phyloP scores from a whole-genome alignment of 1,140 invertebrate genomes.

The Trinorchestia longiramus region DNA sequence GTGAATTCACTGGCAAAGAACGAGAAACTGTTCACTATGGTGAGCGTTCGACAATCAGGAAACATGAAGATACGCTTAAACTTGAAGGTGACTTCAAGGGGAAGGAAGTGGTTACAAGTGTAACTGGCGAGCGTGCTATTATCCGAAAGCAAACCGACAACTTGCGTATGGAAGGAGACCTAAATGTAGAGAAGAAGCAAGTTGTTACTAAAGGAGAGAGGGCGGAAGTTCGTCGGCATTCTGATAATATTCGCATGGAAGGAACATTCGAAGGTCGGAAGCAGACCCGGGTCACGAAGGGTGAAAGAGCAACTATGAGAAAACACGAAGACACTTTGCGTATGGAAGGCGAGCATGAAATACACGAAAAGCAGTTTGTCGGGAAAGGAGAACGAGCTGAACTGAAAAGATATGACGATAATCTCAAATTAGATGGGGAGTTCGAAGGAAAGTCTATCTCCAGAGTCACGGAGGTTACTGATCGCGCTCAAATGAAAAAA shows the following conservation, averaged over 20 bases:
- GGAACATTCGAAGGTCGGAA: conserved; percentile 73
- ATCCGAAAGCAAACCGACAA: conserved; percentile 72
- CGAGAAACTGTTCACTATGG: conserved; percentile 64
- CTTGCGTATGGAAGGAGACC: conserved; percentile 75
- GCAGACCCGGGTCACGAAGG: conserved; percentile 66
- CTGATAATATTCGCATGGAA: conserved; percentile 73
- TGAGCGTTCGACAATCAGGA: conserved; percentile 62
- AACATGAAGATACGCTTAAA: conserved; percentile 66
- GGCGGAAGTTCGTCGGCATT: conserved; percentile 63
- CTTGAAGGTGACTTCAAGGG: conserved; percentile 70
- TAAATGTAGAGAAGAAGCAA: conserved; percentile 69
- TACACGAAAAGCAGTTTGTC: conserved; percentile 56
- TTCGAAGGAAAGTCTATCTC: conserved; percentile 62
- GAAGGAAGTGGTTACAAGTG: conserved; percentile 70
- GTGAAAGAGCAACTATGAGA: conserved; percentile 71
- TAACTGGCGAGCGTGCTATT: conserved; percentile 70
- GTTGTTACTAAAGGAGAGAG: conserved; percentile 63
- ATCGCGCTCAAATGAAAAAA: conserved; percentile 70
- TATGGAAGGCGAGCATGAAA: conserved; percentile 76
- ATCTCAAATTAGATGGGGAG: conserved; percentile 71
- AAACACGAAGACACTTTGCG: conserved; percentile 73
- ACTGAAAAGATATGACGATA: conserved; percentile 73
- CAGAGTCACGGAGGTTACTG: conserved; percentile 55
- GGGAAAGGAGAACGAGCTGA: conserved; percentile 70
- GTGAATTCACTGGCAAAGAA: conserved; percentile 63